These are phyloP conservation scores for Acleris cristana DNA, from an alignment of 2,888 invertebrate genomes.

Conservation along the genomic window DNA sequence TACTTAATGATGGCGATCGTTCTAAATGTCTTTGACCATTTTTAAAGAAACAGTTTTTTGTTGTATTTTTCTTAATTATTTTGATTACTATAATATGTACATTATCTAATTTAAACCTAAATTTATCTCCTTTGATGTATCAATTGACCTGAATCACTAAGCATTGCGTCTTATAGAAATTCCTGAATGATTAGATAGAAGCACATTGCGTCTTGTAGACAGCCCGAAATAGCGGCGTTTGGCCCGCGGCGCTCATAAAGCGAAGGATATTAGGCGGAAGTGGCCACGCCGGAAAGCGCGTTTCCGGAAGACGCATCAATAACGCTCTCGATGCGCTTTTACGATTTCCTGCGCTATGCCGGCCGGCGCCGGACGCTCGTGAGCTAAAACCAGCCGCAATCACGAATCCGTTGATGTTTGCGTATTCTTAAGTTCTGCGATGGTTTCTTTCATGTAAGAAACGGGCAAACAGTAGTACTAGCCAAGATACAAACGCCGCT, in stretches of 20 bases:
- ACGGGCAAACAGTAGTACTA: no score
- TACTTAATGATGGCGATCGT: no score
- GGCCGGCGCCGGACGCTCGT: constrained; percentile 43
- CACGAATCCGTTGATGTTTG: constrained; percentile 48
- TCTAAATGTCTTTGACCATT: background rate
- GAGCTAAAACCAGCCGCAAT: constrained; percentile 54
- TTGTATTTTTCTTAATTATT: no score
- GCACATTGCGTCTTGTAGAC: constrained; percentile 23
- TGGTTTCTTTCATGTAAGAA: no score
- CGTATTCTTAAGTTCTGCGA: no score
- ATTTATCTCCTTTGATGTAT: constrained; percentile 24
- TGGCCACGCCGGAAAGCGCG: constrained; percentile 67
- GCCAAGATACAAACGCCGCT: no score
- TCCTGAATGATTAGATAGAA: constrained; percentile 30
- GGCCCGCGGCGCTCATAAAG: constrained; percentile 64
- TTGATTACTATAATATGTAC: background rate
- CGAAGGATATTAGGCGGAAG: constrained; percentile 69
- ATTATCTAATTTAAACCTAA: constrained; percentile 1
- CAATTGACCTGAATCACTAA: constrained; percentile 22
- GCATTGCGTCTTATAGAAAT: constrained; percentile 16
- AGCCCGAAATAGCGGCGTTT: constrained; percentile 62
- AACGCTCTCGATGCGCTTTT: constrained; percentile 77
- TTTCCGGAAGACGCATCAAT: constrained; percentile 73
- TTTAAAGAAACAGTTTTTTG: constrained; percentile 24
- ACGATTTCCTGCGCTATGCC: constrained; percentile 73